Conservation (phyloP, 2,888 invertebrate genomes). For the Lamellibrachia satsuma region DNA sequence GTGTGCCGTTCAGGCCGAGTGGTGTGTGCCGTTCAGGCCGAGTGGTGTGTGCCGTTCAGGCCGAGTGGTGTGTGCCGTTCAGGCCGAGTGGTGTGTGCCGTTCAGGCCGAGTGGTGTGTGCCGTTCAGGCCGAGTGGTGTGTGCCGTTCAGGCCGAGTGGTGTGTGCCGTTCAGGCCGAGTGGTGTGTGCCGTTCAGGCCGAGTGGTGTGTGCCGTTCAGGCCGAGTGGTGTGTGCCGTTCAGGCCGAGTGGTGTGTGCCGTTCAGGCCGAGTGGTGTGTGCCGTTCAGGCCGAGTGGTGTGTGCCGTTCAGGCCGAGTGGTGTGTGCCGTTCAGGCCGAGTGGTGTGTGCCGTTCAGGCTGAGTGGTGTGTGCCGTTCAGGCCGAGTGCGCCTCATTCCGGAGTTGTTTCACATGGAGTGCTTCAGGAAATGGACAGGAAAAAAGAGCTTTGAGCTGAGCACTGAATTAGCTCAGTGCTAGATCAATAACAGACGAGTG, state of each 20-base stretch:
- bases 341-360: no score
- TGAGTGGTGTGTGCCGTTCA: background rate
- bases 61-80: background rate
- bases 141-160: background rate
- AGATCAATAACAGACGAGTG: background rate
- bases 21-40: no score
- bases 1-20: background rate
- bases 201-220: background rate
- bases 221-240: background rate
- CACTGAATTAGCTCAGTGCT: background rate
- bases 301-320: no score
- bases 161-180: no score
- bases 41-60: background rate
- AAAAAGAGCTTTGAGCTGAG: background rate
- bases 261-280: background rate
- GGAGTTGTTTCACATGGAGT: background rate
- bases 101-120: background rate
- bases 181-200: background rate
- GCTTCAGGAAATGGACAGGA: background rate
- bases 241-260: background rate
- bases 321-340: no score
- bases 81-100: background rate
- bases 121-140: background rate
- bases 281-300: background rate
- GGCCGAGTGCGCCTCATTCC: background rate